Conservation (phyloP, 2,113 vertebrate species). For the Fukomys damarensis region DNA sequence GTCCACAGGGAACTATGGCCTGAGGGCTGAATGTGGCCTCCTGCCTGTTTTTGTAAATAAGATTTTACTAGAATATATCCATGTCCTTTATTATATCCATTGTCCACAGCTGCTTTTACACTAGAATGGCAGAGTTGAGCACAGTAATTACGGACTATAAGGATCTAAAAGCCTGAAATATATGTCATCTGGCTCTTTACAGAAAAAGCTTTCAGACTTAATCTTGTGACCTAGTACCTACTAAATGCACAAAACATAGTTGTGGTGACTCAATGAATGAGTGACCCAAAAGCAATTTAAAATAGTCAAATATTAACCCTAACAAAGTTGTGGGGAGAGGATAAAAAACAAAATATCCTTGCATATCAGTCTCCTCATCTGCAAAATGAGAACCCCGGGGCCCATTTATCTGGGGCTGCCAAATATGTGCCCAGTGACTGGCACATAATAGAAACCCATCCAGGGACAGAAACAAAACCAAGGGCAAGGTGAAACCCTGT, state of each 20-base stretch:
- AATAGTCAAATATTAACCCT: not conserved
- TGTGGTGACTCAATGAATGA: not conserved
- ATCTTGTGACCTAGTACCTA: not conserved
- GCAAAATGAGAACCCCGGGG: not conserved
- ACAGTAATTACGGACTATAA: not conserved
- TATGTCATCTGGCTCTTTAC: not conserved
- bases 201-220: not conserved
- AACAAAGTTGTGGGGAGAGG: not conserved
- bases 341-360: not conserved
- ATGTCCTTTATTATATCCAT: not conserved
- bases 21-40: not conserved
- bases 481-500: not conserved
- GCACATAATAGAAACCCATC: not conserved
- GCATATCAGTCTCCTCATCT: not conserved
- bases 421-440: not conserved
- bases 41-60: not conserved
- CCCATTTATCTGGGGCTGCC: not conserved
- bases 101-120: not conserved
- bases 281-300: not conserved
- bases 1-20: not conserved
- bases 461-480: not conserved
- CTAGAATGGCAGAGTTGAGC: not conserved
- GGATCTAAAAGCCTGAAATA: not conserved
- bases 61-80: not conserved
- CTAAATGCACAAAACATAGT: not conserved